A percentile compares a stretch with the other conserved stretches of the same genome.
Evolutionary conservation across 2,113 vertebrate genomes (phyloP).

Genomic region (Hemiprocne comata): DNA sequence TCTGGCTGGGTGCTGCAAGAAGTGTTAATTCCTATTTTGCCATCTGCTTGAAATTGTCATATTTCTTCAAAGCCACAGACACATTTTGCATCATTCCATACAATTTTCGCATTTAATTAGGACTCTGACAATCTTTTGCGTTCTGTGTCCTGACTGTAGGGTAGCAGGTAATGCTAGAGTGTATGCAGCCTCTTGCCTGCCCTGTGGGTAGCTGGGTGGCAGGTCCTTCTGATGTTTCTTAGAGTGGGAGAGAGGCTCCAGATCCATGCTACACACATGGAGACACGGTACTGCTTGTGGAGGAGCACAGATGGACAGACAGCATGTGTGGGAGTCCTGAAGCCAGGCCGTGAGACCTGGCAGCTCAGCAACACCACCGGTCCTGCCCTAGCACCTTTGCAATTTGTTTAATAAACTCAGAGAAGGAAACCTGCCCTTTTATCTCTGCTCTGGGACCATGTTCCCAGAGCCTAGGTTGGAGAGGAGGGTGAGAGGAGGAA

Average conservation of each 20-base stretch:
- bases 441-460: neutral
- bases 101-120: neutral
- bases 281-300: accelerated
- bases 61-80: neutral
- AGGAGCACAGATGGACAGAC: neutral
- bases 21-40: constrained; percentile 34
- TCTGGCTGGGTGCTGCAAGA: constrained; percentile 24
- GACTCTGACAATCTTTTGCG: neutral
- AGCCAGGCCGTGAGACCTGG: neutral
- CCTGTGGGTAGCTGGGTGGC: neutral
- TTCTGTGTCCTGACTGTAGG: accelerated
- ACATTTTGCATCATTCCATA: neutral
- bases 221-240: neutral
- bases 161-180: neutral
- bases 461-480: neutral
- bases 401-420: neutral
- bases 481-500: neutral
- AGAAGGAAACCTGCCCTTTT: neutral
- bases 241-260: neutral
- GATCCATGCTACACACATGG: accelerated
- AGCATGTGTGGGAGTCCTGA: accelerated
- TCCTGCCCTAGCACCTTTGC: neutral
- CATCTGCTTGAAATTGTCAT: constrained; percentile 12
- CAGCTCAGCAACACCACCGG: neutral
- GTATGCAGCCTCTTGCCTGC: neutral